phyloP scores from a whole-genome alignment of 2,888 invertebrate genomes.

The Rhamnusium bicolor region DNA sequence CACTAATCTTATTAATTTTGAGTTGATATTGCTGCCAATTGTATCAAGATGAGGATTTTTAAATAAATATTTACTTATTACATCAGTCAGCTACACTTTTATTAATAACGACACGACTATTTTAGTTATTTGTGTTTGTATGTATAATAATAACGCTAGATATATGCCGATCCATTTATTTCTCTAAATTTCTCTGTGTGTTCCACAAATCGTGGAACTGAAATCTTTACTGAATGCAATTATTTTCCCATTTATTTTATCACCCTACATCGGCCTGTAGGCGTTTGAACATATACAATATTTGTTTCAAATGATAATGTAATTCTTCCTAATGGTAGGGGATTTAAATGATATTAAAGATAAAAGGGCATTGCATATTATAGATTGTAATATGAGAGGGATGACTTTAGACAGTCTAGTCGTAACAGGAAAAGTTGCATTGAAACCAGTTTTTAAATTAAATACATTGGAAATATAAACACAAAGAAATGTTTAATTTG shows the following conservation, averaged over 20 bases:
- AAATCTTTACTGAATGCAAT: constrained; percentile 29
- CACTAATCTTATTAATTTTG: too few species aligned
- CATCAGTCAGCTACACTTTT: too few species aligned
- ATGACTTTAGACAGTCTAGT: not conserved
- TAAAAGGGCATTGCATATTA: constrained; percentile 42
- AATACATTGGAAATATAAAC: too few species aligned
- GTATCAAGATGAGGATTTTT: too few species aligned
- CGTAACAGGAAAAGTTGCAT: not conserved
- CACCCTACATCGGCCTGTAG: constrained; percentile 34
- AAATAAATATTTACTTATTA: too few species aligned
- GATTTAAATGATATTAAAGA: constrained; percentile 48
- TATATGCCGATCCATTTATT: not conserved
- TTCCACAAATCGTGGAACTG: not conserved
- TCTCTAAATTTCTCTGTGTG: not conserved
- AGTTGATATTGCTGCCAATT: too few species aligned
- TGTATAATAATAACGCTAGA: not conserved
- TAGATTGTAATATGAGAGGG: constrained; percentile 2
- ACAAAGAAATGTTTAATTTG: too few species aligned
- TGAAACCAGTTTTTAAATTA: not conserved
- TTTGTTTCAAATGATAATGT: constrained; percentile 50
- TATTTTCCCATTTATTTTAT: constrained; percentile 51
- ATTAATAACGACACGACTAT: too few species aligned
- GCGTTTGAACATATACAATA: constrained; percentile 47
- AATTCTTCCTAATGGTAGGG: constrained; percentile 45
- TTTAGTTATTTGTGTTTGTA: too few species aligned